Conservation (phyloP, 2,113 vertebrate species). For the Pitta sordida region DNA sequence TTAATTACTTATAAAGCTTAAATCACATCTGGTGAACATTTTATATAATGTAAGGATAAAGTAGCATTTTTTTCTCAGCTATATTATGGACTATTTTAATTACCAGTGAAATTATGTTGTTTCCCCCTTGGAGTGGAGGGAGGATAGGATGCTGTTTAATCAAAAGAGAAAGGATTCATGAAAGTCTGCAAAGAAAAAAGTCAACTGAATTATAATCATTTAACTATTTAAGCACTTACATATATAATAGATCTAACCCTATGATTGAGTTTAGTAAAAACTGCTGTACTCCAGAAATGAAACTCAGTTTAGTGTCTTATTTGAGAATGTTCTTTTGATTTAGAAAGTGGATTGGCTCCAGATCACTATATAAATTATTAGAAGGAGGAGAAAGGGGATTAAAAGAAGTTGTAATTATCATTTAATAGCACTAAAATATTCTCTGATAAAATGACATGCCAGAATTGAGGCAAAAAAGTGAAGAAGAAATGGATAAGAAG, state of each 20-base stretch:
- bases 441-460: neutral
- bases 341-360: neutral
- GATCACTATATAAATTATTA: neutral
- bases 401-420: neutral
- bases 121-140: neutral
- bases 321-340: neutral
- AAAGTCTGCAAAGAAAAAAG: neutral
- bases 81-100: neutral
- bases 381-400: neutral
- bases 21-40: neutral
- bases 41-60: neutral
- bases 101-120: neutral
- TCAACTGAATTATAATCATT: neutral
- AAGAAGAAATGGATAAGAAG: neutral
- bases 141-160: neutral
- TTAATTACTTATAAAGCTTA: neutral
- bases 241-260: neutral
- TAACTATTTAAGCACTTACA: neutral
- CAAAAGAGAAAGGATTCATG: neutral
- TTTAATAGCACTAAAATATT: neutral
- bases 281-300: neutral
- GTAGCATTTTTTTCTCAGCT: neutral
- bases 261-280: neutral
- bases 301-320: neutral
- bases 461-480: neutral